These are phyloP conservation scores for Microcebus murinus DNA, from an alignment of 2,113 vertebrate genomes.

Conservation along the genomic window DNA sequence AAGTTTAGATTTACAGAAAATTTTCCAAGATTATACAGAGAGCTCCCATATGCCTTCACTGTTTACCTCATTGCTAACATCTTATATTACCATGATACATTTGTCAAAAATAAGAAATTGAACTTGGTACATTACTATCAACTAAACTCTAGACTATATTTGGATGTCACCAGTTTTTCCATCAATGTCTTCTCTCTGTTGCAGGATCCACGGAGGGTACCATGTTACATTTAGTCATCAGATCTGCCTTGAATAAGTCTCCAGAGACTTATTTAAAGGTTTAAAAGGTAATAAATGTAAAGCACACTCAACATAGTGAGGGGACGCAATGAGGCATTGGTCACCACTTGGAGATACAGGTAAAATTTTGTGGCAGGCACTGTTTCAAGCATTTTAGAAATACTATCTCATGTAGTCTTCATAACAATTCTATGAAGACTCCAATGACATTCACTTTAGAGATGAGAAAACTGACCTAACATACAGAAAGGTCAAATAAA, in stretches of 20 bases:
- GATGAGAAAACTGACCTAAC: neutral
- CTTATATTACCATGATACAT: neutral
- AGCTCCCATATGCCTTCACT: neutral
- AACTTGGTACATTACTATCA: neutral
- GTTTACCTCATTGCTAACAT: neutral
- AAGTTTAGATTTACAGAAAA: constrained; percentile 8
- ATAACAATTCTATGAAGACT: neutral
- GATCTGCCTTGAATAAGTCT: neutral
- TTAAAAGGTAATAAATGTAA: neutral
- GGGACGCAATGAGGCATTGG: neutral
- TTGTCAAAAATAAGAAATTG: neutral
- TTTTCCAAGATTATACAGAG: neutral
- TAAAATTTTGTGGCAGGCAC: neutral
- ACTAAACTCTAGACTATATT: neutral
- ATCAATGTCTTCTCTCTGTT: neutral
- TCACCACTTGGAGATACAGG: neutral
- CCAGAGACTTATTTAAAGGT: neutral
- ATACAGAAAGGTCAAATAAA: neutral
- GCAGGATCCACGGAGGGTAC: neutral
- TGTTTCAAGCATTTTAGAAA: neutral
- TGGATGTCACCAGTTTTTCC: neutral
- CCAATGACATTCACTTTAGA: neutral
- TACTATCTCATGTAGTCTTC: neutral
- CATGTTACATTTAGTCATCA: neutral
- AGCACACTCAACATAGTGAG: neutral